Evolutionary conservation across 2,888 invertebrate species (phyloP).

Genomic region (Lepidocyrtoides sp.): DNA sequence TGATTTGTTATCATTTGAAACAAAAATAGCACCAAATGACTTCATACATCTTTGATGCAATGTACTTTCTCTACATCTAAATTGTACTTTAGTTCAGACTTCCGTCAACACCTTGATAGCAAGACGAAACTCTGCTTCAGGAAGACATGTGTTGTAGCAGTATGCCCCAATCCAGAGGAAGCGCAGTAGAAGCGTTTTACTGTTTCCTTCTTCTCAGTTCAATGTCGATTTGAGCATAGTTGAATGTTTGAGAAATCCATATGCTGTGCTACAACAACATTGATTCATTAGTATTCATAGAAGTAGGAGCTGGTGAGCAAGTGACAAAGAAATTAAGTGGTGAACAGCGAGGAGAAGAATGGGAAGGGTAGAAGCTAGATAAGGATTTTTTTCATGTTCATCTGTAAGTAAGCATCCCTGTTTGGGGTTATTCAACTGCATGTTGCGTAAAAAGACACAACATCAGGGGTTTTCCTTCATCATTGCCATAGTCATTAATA

Average conservation of each 20-base stretch:
- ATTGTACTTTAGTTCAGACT: background rate
- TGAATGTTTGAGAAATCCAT: background rate
- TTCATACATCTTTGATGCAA: too few species aligned
- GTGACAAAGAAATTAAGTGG: background rate
- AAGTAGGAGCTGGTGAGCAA: slow-evolving; percentile 28
- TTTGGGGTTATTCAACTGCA: too few species aligned
- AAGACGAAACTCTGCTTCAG: background rate
- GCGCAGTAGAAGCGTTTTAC: too few species aligned
- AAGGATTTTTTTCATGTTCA: background rate
- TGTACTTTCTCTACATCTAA: too few species aligned
- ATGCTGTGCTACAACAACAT: slow-evolving; percentile 4
- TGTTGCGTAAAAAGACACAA: too few species aligned
- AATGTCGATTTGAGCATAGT: background rate
- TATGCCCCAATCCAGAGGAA: background rate
- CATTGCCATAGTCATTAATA: too few species aligned
- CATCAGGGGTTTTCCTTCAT: too few species aligned
- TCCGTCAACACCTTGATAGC: background rate
- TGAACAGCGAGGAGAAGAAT: background rate
- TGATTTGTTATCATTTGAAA: too few species aligned
- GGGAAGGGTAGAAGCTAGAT: slow-evolving; percentile 47
- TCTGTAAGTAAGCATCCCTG: background rate
- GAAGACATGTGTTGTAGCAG: background rate
- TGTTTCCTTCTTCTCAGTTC: background rate
- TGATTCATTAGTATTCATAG: slow-evolving; percentile 74
- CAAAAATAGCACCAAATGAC: too few species aligned